Base-by-base conservation (phyloP, 53 echinoderm and acorn worm genomes). In the Crossaster papposus region DNA sequence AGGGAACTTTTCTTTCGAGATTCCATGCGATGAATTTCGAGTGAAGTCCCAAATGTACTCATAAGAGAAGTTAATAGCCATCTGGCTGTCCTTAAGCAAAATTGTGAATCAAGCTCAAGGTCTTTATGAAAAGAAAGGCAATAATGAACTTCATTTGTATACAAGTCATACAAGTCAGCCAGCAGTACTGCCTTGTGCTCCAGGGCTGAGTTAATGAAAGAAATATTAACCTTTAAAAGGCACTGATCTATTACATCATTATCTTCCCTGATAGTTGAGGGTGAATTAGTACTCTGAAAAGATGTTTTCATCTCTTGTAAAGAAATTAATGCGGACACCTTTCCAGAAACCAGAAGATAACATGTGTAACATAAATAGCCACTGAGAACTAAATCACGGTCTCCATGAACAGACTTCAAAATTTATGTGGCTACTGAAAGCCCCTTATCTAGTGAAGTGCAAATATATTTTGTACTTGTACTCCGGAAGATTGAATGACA, bases 301-400 rank as follows among this genome's bases (percentile, higher is more conserved):
- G 22, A 32, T 62, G 29, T 65, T 62, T 38, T 83, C 68, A 83
- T 83, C 13, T 83, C 38, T 37, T 75, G 14, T 22, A 75, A 36
- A 2, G 75, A 75, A 13, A 0, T 14, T 36, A 75, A 11, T 35
- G 75, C 35, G 2, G 29, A 8, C 29, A 70, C 70, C 29, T 70
- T 70, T 28, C 9, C 70, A 70, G 12, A 70, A n/a, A 70, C 70
- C 4, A 70, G 4, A 26, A 3, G 5, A 14, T 31, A 75, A 17
- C 58, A 58, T 17, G 75, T 36, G 11, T 35, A 20, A 75, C 36
- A 75, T 15, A 75, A 37, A 75, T 75, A 75, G 14, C 18, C 75
- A 35, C 32, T 54, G 55, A 29, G 28, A 55, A 15, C 13, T 13
- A 30, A 55, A 31, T 14, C 31, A 11, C 80, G 58, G 36, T 35